Conservation (phyloP, 2,113 vertebrate genomes). For the Saccopteryx bilineata region DNA sequence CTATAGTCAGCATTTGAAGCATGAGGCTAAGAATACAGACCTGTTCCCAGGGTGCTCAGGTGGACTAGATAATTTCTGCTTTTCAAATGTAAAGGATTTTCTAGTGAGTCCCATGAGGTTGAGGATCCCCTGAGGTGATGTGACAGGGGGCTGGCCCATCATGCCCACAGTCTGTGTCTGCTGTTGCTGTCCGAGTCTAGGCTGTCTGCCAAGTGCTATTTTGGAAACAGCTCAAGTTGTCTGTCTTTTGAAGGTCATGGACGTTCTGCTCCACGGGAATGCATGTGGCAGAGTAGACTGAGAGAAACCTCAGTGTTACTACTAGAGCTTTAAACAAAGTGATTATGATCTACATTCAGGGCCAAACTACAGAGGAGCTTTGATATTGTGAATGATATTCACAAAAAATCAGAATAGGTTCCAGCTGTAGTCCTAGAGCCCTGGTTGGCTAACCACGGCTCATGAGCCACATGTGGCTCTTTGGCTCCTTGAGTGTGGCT, state of each 20-base stretch:
- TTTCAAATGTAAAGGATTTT: constrained; percentile 77
- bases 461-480: too few relatives aligned
- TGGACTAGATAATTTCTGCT: constrained; percentile 81
- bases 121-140: constrained; percentile 81
- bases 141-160: constrained; percentile 76
- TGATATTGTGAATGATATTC: not conserved
- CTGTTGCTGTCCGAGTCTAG: constrained; percentile 73
- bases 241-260: constrained; percentile 78
- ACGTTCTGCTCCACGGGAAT: constrained; percentile 70
- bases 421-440: not conserved
- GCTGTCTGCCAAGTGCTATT: constrained; percentile 83
- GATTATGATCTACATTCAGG: not conserved
- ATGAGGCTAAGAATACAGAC: constrained; percentile 76
- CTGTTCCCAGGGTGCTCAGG: constrained; percentile 51
- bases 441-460: too few relatives aligned
- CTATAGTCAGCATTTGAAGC: constrained; percentile 75
- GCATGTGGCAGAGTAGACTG: constrained; percentile 49
- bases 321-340: constrained; percentile 44
- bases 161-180: constrained; percentile 74
- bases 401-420: not conserved
- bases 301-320: constrained; percentile 59
- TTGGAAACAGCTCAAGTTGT: constrained; percentile 70
- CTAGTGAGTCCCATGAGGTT: constrained; percentile 67
- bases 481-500: too few relatives aligned
- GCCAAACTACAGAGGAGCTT: not conserved